These are phyloP conservation scores for Pithys albifrons DNA, from an alignment of 2,113 vertebrate species.

Conservation along the genomic window DNA sequence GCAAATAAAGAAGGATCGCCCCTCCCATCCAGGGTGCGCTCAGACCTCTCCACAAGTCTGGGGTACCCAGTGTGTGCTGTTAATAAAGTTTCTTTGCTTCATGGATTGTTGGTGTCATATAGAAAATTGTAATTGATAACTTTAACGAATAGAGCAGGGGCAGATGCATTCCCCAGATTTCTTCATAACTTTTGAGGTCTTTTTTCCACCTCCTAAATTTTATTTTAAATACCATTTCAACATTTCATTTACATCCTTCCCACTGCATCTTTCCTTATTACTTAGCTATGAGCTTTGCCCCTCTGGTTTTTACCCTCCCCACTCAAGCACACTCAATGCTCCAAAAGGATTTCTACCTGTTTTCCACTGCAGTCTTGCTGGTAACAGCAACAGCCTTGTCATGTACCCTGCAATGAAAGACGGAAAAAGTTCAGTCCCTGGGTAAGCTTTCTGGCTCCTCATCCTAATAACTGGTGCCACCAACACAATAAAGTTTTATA, in stretches of 20 bases:
- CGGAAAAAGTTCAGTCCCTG: slow-evolving; percentile 45
- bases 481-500: slow-evolving; percentile 75
- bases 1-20: too few relatives aligned
- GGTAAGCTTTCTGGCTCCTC: slow-evolving; percentile 68
- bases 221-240: neutral
- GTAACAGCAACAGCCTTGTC: slow-evolving; percentile 12
- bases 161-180: neutral
- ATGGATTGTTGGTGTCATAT: too few relatives aligned
- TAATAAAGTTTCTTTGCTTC: too few relatives aligned
- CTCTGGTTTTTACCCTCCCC: neutral
- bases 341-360: slow-evolving; percentile 43
- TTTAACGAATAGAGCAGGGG: neutral
- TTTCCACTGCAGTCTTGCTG: neutral
- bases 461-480: slow-evolving; percentile 70
- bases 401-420: slow-evolving; percentile 54
- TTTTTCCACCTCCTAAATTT: neutral
- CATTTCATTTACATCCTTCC: slow-evolving; percentile 20
- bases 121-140: neutral
- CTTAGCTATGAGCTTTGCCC: slow-evolving; percentile 23
- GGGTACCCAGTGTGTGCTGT: too few relatives aligned
- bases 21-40: too few relatives aligned
- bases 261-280: neutral
- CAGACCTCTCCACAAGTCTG: too few relatives aligned
- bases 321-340: neutral
- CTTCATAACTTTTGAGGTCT: neutral